Conservation (phyloP, 1,140 invertebrate genomes). For the Brachionus asplanchnoidis region DNA sequence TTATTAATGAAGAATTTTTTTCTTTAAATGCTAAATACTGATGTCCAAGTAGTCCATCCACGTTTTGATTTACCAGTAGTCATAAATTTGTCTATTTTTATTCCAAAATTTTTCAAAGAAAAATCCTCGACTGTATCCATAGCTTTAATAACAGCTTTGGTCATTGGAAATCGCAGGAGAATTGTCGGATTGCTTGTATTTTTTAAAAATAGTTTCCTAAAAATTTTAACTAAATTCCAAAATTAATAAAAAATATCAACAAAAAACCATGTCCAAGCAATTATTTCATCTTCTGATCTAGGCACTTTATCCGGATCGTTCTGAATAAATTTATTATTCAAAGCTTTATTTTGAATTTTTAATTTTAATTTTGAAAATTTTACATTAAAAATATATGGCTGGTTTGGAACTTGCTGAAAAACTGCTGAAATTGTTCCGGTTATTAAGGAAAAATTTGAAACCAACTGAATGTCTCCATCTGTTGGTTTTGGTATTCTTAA, state of each 20-base stretch:
- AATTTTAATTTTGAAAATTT: neutral
- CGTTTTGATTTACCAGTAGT: slow-evolving; percentile 50
- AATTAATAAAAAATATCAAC: neutral
- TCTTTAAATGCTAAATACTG: neutral
- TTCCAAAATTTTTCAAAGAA: slow-evolving; percentile 40
- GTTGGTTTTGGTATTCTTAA: slow-evolving; percentile 43
- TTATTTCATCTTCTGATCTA: slow-evolving; percentile 47
- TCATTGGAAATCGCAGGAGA: slow-evolving; percentile 49
- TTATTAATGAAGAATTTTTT: neutral
- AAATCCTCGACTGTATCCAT: slow-evolving; percentile 47
- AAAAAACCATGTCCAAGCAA: slow-evolving; percentile 49
- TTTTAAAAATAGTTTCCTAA: neutral
- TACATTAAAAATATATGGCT: slow-evolving; percentile 49
- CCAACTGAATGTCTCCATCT: slow-evolving; percentile 47
- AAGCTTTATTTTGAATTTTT: neutral
- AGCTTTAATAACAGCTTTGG: slow-evolving; percentile 45
- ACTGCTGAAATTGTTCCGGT: slow-evolving; percentile 46
- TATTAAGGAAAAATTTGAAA: slow-evolving; percentile 46
- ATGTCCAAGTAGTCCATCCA: slow-evolving; percentile 53
- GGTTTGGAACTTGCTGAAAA: slow-evolving; percentile 49
- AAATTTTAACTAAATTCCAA: neutral
- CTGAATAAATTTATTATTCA: slow-evolving; percentile 39
- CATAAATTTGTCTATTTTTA: slow-evolving; percentile 46
- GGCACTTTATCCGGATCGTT: slow-evolving; percentile 46
- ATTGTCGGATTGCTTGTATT: slow-evolving; percentile 25